Percentiles rank a stretch among this genome's conserved stretches.
Conservation (phyloP, 2,888 invertebrate genomes). For the Tetanocera ferruginea region DNA sequence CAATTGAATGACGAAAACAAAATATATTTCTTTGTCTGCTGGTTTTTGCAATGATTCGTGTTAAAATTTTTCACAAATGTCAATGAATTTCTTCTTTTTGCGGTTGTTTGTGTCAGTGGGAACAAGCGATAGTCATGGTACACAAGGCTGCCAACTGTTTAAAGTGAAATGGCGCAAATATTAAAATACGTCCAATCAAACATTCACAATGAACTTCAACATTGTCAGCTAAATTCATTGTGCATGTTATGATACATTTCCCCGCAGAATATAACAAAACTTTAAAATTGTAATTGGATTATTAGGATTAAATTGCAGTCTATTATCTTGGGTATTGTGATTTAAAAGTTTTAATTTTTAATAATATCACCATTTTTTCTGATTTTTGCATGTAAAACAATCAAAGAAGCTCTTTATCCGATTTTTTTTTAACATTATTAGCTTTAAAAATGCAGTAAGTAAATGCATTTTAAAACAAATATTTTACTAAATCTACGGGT, state of each 20-base stretch:
- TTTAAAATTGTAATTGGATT: too few species aligned
- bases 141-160: slow-evolving; percentile 54
- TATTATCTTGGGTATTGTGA: too few species aligned
- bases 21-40: slow-evolving; percentile 39
- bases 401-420: too few species aligned
- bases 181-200: neutral
- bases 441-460: too few species aligned
- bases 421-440: too few species aligned
- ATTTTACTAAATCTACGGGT: too few species aligned
- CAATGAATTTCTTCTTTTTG: slow-evolving; percentile 46
- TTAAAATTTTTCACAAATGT: slow-evolving; percentile 45
- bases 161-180: neutral
- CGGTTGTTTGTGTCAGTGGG: slow-evolving; percentile 50
- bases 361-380: too few species aligned
- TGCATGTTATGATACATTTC: neutral
- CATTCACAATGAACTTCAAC: neutral
- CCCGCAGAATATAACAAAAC: too few species aligned
- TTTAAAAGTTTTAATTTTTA: too few species aligned
- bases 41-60: slow-evolving; percentile 49
- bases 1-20: slow-evolving; percentile 21
- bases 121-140: slow-evolving; percentile 67
- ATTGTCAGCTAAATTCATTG: neutral
- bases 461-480: too few species aligned
- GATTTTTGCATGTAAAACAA: too few species aligned
- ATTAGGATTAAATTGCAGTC: too few species aligned